Evolutionary conservation across 2,113 vertebrate species (phyloP), one percentile per base, ranked within the genome.

Genomic region (Turnix velox): DNA sequence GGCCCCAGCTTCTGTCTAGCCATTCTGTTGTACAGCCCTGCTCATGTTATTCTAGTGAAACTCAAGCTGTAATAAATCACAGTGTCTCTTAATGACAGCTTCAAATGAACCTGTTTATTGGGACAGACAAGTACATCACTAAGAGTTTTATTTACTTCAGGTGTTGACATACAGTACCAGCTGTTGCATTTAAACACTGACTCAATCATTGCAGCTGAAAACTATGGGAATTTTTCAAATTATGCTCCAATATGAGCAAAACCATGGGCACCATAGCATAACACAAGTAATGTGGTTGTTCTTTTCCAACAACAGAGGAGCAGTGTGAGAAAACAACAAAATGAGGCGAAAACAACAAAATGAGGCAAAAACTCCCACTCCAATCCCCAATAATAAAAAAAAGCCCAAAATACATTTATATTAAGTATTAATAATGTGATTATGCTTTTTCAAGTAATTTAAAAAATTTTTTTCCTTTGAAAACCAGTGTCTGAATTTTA

Each of bases 81-180:
- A 42, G 84, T 93, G 91, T 97, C 89, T 95, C 42, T 18, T 87
- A 88, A 77, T 94, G 96, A 97, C 97, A 97, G 91, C 95, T 97
- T 96, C 91, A 97, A 96, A 97, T 93, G 94, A 96, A 93, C 75
- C 87, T 20, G 11, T 94, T 97, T 96, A 97, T 97, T 97, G 92
- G 76, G 96, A 96, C 65, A 97, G 97, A 97, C 97, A 97, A 95
- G 96, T 97, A 95, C 93, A 96, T 96, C 94, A 94, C 96, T 86
- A 84, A 92, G 78, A 96, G 45, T 88, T 83, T 95, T 96, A 96
- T 92, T 97, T 97, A 97, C 95, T 88, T 96, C 96, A 97, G 96
- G 84, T 94, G 83, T 57, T 95, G 94, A 95, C 96, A 96, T 75
- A 81, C 43, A 92, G 66, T 95, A 96, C 90, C 92, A 97, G 94